Evolutionary conservation across 2,888 invertebrate genomes (phyloP), one percentile per base, ranked within the genome.

Genomic region (Erynnis tages): DNA sequence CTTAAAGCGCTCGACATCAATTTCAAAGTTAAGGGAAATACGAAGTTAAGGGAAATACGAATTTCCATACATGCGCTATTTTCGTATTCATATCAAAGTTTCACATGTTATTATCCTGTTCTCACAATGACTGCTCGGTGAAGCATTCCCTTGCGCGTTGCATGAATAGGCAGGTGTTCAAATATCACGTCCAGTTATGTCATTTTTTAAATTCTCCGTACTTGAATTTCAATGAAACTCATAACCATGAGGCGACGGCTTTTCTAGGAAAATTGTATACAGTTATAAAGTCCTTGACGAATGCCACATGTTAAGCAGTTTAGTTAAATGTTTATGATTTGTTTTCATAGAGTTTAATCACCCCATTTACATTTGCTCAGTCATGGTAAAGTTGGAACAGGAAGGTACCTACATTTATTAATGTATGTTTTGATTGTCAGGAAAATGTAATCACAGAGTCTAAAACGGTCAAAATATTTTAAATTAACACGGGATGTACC

Each of bases 261-360:
- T 27, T 52, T 43, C 50, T 52, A 44, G 44, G 50, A 52, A 52
- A 52, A 37, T 10, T 37, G 35, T 35, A 21, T 35, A 52, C 50
- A 23, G 44, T 52, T 52, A 52, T 44, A 52, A 52, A 52, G 50
- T 52, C 44, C 50, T 52, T 52, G 50, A 52, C 30, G 37, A 35
- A 44, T 52, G 29, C 50, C 37, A 52, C 50, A 52, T 50, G 43
- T 35, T 37, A 35, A 44, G 35, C 21, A 50, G 13, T 43, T 44
- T 17, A 19, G 25, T 50, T 13, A 19, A n/a, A 19, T 35, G 14
- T 44, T 50, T 44, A 50, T 50, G 32, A 32, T 49, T 23, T 41
- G 49, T 49, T 32, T 16, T 23, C 25, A 16, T 16, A 43, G 10
- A 29, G 16, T n/a, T 41, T 29, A 37, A 38, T 21, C 38, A 38